Evolutionary conservation across 2,888 invertebrate species (phyloP), one percentile per base, ranked within the genome.

Genomic region (Sisyra terminalis): DNA sequence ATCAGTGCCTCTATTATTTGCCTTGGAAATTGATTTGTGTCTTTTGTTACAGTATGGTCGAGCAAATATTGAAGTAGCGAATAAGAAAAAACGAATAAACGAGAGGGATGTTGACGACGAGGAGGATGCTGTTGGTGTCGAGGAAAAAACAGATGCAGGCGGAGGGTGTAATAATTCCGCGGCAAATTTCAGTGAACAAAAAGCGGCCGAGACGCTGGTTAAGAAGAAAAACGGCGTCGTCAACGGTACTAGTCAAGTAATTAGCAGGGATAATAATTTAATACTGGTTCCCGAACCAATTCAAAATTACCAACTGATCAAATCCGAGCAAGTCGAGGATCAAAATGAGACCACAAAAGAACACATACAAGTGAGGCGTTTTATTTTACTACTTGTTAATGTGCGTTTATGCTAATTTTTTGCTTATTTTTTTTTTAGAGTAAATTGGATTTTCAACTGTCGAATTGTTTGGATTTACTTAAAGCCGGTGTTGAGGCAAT

Each of bases 401-500:
- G 13, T 35, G 24, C 6, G 3, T 24, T 16, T 32, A 15, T 47
- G 43, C 38, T 46, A 39, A 52, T n/a, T n/a, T n/a, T n/a, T n/a
- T n/a, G n/a, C n/a, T n/a, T n/a, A n/a, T 46, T 45, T 45, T 48
- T 52, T 44, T 52, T 63, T 54, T 58, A 67, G 56, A 60, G 57
- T 45, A 69, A 71, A 56, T 64, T 68, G 45, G 82, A 83, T 54
- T 90, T 90, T 63, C 78, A 87, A 55, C 70, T 90, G 32, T 75
- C 80, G 5, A 86, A 85, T 57, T 83, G 86, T 54, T 71, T 92
- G 59, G 87, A 86, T 57, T 86, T 88, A 57, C 76, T 92, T 29
- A 88, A 87, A 67, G 82, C 86, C 15, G 96, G 96, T 11, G 80
- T 94, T 53, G 94, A 96, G 67, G 84, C 96, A 24, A 96, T 98